These are phyloP conservation scores for Lutjanus erythropterus DNA, from an alignment of 2,113 vertebrate species.

Conservation along the genomic window DNA sequence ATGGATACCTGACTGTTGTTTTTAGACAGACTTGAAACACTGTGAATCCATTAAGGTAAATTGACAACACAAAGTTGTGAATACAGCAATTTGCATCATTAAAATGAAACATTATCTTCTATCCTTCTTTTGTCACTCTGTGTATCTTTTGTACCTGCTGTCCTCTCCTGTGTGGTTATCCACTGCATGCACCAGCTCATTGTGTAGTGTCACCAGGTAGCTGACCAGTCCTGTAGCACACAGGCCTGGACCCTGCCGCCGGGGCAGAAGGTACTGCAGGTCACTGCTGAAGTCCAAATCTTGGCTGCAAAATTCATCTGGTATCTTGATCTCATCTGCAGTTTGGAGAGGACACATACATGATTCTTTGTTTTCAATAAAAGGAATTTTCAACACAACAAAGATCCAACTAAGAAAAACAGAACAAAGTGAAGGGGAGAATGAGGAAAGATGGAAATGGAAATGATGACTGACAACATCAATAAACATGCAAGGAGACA, in stretches of 20 bases:
- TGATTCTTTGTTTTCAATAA: too few species aligned
- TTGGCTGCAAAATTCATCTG: constrained; percentile 79
- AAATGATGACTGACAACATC: not conserved
- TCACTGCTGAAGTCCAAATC: too few species aligned
- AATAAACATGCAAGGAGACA: not conserved
- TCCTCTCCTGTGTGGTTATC: constrained; percentile 79
- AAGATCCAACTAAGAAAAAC: not conserved
- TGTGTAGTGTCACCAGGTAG: constrained; percentile 90
- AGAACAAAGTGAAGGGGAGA: not conserved
- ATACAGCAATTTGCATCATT: too few species aligned
- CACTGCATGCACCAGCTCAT: constrained; percentile 81
- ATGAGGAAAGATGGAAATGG: not conserved
- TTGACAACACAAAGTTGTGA: too few species aligned
- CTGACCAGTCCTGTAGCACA: constrained; percentile 90
- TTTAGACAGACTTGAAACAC: too few species aligned
- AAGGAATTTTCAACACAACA: not conserved
- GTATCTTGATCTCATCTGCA: constrained; percentile 90
- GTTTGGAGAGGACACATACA: rapidly evolving
- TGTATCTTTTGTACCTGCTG: constrained; percentile 73
- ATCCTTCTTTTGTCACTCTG: not conserved
- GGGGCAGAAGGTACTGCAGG: constrained; percentile 86
- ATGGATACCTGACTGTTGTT: too few species aligned
- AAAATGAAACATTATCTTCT: not conserved
- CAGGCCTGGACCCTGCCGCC: constrained; percentile 87
- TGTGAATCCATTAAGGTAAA: too few species aligned